Evolutionary conservation across 2,797 vertebrate species (phyloP).

Genomic region (Pangasius mekongensis): DNA sequence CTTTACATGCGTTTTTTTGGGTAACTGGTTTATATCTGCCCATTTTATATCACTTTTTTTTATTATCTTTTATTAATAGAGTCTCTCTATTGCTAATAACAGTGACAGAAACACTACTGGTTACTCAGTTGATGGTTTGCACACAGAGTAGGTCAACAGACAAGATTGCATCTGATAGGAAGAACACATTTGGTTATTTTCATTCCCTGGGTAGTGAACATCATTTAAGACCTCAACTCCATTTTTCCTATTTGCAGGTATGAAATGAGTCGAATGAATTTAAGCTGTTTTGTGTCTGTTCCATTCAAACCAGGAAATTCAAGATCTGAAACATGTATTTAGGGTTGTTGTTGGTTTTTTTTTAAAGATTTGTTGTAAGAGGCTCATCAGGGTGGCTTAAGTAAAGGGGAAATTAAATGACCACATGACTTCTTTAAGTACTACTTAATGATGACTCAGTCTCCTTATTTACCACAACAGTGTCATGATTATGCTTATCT

Average conservation of each 20-base stretch:
- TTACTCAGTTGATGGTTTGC: not conserved
- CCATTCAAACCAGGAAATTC: not conserved
- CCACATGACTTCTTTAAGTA: not conserved
- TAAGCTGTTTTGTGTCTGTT: not conserved
- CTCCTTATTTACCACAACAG: not conserved
- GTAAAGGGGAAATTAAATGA: not conserved
- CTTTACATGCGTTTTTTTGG: not conserved
- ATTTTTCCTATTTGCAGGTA: too few species aligned
- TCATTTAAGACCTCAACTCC: not conserved
- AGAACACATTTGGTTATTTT: not conserved
- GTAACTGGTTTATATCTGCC: not conserved
- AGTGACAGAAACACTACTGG: not conserved
- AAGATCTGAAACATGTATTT: not conserved
- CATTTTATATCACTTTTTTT: not conserved
- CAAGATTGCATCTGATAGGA: not conserved
- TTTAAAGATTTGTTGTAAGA: not conserved
- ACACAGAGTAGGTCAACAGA: not conserved
- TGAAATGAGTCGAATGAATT: not conserved
- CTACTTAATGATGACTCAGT: not conserved
- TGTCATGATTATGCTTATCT: not conserved
- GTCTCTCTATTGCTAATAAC: not conserved
- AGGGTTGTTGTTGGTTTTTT: not conserved
- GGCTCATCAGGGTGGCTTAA: not conserved
- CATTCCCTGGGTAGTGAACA: not conserved
- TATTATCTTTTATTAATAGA: too few species aligned